Evolutionary conservation across 2,888 invertebrate species (phyloP).

Genomic region (Drosophila melanosoma): DNA sequence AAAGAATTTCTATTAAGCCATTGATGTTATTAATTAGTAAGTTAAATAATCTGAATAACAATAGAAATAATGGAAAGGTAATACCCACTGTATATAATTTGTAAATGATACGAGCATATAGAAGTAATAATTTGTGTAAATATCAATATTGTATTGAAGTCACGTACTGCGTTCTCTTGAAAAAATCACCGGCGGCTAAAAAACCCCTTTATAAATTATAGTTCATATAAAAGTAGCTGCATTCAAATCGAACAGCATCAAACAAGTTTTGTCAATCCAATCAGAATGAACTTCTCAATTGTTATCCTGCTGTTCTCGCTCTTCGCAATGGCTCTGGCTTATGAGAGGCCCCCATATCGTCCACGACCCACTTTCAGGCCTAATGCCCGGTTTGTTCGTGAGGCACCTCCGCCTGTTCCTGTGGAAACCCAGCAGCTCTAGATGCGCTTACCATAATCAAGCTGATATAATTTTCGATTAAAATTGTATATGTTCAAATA

Average conservation of each 20-base stretch:
- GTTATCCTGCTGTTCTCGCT: conserved; percentile 22
- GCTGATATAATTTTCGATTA: background rate
- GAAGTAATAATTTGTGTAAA: background rate
- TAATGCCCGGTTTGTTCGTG: conserved; percentile 19
- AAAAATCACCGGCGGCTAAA: conserved; percentile 18
- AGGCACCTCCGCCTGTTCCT: conserved; percentile 16
- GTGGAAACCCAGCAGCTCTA: background rate
- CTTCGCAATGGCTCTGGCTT: conserved; percentile 15
- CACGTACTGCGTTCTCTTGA: background rate
- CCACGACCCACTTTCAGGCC: conserved; percentile 30
- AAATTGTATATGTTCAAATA: background rate
- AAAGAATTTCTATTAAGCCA: too few species aligned
- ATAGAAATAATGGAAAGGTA: background rate
- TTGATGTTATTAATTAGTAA: too few species aligned
- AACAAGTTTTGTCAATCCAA: conserved; percentile 9
- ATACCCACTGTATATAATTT: background rate
- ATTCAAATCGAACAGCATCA: conserved; percentile 23
- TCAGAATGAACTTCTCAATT: conserved; percentile 39
- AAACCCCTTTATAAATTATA: conserved; percentile 1
- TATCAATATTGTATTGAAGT: background rate
- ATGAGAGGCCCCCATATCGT: conserved; percentile 12
- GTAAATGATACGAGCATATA: background rate
- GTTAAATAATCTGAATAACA: too few species aligned
- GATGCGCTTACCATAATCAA: background rate
- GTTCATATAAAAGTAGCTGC: conserved; percentile 28